A percentile compares a stretch with the other conserved stretches of the same genome.
phyloP scores from a whole-genome alignment of 2,113 vertebrate genomes.

The Psephotus haematonotus region DNA sequence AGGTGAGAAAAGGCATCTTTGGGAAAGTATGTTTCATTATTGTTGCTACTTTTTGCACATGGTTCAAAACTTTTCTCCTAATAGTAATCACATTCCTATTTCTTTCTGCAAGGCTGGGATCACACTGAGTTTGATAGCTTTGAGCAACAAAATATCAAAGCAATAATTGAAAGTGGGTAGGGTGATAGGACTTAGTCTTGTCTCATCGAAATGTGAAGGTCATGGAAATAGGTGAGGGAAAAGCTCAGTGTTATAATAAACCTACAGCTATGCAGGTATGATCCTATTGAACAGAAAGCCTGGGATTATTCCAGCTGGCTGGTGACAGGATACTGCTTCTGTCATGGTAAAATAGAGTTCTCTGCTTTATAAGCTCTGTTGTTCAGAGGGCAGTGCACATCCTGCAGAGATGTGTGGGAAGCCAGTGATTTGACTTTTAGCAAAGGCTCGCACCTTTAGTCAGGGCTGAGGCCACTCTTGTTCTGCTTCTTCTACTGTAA shows the following conservation, averaged over 20 bases:
- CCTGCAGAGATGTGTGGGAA: neutral
- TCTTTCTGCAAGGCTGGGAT: neutral
- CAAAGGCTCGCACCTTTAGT: neutral
- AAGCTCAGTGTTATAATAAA: neutral
- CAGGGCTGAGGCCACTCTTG: neutral
- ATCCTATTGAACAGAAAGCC: neutral
- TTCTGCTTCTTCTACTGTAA: neutral
- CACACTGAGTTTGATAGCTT: neutral
- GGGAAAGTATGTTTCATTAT: neutral
- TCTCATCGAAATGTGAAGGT: neutral
- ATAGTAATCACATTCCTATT: neutral
- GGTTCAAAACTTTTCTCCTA: neutral
- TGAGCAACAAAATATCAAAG: neutral
- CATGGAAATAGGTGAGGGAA: neutral
- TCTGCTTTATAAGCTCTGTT: neutral
- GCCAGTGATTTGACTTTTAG: neutral
- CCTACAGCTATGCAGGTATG: neutral
- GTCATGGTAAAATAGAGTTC: neutral
- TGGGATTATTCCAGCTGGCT: neutral
- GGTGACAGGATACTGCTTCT: neutral
- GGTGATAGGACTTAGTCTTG: neutral
- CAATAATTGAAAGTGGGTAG: neutral
- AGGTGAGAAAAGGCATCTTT: conserved; percentile 31
- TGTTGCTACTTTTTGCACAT: neutral
- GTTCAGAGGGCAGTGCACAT: neutral